Evolutionary conservation across 1,140 invertebrate species (phyloP).

Genomic region (Dendrolimus kikuchii): DNA sequence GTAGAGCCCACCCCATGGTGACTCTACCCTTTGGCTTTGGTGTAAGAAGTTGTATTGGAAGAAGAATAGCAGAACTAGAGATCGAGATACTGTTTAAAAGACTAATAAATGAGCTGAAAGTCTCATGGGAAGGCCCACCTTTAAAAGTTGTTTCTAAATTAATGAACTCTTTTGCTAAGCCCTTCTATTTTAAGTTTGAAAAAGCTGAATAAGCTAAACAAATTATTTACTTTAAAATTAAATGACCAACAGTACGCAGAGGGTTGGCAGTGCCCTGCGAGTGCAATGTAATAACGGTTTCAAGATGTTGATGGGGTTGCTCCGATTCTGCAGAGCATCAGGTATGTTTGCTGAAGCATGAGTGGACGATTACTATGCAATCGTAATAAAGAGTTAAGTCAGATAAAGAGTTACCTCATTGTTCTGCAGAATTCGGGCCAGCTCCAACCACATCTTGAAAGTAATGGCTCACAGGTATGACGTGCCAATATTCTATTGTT

Average conservation of each 20-base stretch:
- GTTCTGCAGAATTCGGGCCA: too few species aligned
- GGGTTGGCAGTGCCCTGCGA: not conserved
- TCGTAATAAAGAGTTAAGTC: too few species aligned
- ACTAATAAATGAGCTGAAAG: conserved; percentile 70
- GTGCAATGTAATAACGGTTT: too few species aligned
- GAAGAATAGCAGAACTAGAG: conserved; percentile 82
- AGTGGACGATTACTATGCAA: too few species aligned
- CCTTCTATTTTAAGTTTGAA: conserved; percentile 47
- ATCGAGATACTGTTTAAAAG: conserved; percentile 76
- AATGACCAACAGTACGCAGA: not conserved
- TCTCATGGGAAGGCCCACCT: conserved; percentile 68
- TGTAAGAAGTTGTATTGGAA: conserved; percentile 72
- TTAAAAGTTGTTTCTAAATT: conserved; percentile 35
- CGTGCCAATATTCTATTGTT: too few species aligned
- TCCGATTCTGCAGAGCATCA: too few species aligned
- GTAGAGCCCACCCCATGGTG: conserved; percentile 72
- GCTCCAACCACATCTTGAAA: too few species aligned
- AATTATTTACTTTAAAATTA: not conserved
- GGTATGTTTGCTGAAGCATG: too few species aligned
- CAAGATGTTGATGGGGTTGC: too few species aligned
- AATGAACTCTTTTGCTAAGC: conserved; percentile 36
- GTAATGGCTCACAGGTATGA: too few species aligned
- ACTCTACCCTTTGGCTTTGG: conserved; percentile 78
- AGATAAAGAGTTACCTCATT: too few species aligned
- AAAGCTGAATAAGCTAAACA: conserved; percentile 10